A percentile compares a stretch with the other conserved stretches of the same genome.
Evolutionary conservation across 2,113 vertebrate species (phyloP).

Genomic region (Tonatia bakeri): DNA sequence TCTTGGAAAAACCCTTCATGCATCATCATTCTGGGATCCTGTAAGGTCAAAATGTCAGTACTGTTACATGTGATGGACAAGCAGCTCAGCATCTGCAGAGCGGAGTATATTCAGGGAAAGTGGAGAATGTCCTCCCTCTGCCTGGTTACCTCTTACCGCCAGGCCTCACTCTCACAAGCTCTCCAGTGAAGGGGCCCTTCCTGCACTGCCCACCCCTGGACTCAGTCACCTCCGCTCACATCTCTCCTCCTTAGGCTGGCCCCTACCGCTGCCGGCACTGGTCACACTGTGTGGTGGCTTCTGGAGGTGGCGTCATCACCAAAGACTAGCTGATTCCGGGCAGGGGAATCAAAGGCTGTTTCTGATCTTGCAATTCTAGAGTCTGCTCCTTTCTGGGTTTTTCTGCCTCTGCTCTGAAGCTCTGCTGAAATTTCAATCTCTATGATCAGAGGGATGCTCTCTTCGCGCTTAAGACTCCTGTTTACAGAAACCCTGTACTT

Average conservation of each 20-base stretch:
- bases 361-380: background rate
- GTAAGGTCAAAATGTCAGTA: background rate
- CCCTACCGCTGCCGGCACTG: no score
- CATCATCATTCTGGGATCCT: background rate
- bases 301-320: background rate
- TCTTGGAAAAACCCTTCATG: background rate
- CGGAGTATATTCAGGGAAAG: background rate
- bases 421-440: background rate
- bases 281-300: background rate
- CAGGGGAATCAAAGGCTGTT: background rate
- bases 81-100: no score
- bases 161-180: background rate
- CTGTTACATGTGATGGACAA: background rate
- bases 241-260: background rate
- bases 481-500: background rate
- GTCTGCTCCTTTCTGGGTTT: background rate
- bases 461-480: background rate
- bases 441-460: background rate
- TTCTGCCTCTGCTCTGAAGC: background rate
- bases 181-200: background rate
- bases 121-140: background rate
- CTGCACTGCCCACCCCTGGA: background rate
- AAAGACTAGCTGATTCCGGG: background rate
- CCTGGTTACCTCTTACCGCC: background rate
- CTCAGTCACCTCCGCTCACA: background rate